Evolutionary conservation across 2,797 vertebrate genomes (phyloP).

Genomic region (Petrocephalus schoutedeni): DNA sequence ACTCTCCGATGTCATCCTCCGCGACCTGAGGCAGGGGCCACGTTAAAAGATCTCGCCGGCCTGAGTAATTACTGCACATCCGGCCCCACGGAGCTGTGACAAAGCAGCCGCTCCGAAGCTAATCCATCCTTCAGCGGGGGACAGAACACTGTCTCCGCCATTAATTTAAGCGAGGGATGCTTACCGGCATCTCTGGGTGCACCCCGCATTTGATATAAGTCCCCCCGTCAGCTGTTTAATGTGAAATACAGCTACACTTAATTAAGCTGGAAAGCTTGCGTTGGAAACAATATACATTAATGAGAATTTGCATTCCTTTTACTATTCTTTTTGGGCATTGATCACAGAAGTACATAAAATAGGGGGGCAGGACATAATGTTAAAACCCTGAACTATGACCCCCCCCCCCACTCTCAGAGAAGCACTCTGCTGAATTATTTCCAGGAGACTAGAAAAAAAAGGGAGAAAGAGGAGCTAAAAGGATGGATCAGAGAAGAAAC

Average conservation of each 20-base stretch:
- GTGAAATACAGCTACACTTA: conserved; percentile 51
- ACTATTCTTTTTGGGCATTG: conserved; percentile 41
- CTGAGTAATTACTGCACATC: conserved; percentile 29
- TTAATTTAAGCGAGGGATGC: conserved; percentile 46
- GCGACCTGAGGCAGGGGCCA: not conserved
- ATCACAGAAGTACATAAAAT: conserved; percentile 56
- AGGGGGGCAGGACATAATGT: conserved; percentile 49
- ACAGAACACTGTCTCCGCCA: conserved; percentile 39
- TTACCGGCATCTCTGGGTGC: conserved; percentile 45
- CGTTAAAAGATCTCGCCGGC: not conserved
- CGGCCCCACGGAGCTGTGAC: conserved; percentile 32
- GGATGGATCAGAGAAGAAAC: not conserved
- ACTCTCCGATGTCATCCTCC: not conserved
- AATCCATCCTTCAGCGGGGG: conserved; percentile 40
- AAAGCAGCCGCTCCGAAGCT: conserved; percentile 35
- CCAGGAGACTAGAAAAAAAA: conserved; percentile 26
- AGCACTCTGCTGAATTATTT: conserved; percentile 50
- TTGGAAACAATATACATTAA: conserved; percentile 49
- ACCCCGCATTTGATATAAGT: conserved; percentile 45
- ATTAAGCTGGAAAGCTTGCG: conserved; percentile 51
- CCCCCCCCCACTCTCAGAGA: conserved; percentile 18
- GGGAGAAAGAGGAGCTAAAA: not conserved
- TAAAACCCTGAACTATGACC: conserved; percentile 51
- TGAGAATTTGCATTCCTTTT: conserved; percentile 41
- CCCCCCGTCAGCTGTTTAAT: conserved; percentile 52